Conservation (phyloP, 2,113 vertebrate species). For the Muntiacus reevesi region DNA sequence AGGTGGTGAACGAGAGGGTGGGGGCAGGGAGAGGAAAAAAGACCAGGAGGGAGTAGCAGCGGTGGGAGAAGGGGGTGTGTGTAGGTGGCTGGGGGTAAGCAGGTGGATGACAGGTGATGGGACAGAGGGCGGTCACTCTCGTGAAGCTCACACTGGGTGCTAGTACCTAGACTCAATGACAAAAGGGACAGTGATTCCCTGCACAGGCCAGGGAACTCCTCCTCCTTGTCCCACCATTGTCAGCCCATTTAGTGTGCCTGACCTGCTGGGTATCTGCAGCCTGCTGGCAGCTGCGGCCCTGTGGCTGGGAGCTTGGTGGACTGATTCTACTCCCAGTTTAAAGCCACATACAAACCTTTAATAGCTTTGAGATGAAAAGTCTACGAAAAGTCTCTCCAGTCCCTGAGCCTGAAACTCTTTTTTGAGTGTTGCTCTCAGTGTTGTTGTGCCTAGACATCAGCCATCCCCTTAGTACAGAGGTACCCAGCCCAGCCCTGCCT, state of each 20-base stretch:
- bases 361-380: background rate
- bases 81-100: no score
- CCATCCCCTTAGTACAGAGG: background rate
- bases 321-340: background rate
- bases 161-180: background rate
- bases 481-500: background rate
- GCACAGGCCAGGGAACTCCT: background rate
- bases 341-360: background rate
- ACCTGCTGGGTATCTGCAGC: background rate
- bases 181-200: background rate
- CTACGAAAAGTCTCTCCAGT: background rate
- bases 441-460: background rate
- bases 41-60: no score
- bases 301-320: no score
- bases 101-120: background rate
- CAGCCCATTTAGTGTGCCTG: background rate
- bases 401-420: background rate
- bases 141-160: background rate
- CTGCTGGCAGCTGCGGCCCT: background rate
- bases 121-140: background rate
- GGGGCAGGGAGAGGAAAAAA: no score
- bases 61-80: rapidly evolving
- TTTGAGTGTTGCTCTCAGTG: background rate
- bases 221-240: background rate
- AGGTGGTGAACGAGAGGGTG: background rate